Evolutionary conservation across 2,888 invertebrate species (phyloP).

Genomic region (Tuberolachnus salignus): DNA sequence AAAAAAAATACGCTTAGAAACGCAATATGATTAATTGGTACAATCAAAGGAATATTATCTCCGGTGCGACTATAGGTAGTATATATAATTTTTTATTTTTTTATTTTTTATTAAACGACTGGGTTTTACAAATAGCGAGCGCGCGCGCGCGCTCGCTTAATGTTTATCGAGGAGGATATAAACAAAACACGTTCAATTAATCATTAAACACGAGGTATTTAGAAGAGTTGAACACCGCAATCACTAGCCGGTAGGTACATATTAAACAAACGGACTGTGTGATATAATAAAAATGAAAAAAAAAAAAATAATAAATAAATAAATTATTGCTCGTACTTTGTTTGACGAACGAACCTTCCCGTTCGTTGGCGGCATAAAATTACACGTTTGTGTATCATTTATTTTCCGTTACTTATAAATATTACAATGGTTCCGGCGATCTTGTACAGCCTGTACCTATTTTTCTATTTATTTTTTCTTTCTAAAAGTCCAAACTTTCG

Average conservation of each 20-base stretch:
- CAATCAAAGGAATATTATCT: constrained; percentile 18
- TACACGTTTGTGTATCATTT: too few relatives aligned
- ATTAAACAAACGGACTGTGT: neutral
- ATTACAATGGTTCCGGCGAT: too few relatives aligned
- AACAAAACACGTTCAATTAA: constrained; percentile 25
- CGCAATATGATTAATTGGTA: constrained; percentile 31
- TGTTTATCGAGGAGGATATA: neutral
- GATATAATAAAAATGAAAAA: neutral
- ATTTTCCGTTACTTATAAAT: too few relatives aligned
- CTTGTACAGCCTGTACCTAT: too few relatives aligned
- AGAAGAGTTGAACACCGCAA: neutral
- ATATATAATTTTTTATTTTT: neutral
- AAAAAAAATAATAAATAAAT: neutral
- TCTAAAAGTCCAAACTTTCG: too few relatives aligned
- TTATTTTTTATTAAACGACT: constrained; percentile 14
- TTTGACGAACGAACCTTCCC: too few relatives aligned
- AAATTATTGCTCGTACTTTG: too few relatives aligned
- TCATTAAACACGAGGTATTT: constrained; percentile 5
- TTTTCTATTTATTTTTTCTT: too few relatives aligned
- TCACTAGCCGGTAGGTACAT: neutral
- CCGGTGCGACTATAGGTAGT: constrained; percentile 7
- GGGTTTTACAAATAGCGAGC: constrained; percentile 4
- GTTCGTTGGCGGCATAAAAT: too few relatives aligned
- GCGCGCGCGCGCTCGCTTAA: neutral
- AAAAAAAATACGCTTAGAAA: neutral